Conservation (phyloP, 2,113 vertebrate species). For the Globicephala melas region DNA sequence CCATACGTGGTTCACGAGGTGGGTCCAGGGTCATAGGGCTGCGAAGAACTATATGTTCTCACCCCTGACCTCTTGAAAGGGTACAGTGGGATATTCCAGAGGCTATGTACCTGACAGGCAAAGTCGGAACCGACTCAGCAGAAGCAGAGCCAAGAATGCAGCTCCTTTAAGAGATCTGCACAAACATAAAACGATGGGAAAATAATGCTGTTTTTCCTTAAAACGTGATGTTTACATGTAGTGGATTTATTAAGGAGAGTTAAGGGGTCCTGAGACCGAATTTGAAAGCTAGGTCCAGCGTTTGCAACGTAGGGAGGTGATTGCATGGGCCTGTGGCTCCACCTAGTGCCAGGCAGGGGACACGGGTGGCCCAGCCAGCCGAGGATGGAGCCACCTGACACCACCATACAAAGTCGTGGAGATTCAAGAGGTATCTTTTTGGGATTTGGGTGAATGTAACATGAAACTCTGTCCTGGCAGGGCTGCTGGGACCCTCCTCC, state of each 20-base stretch:
- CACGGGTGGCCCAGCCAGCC: background rate
- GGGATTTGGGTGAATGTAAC: background rate
- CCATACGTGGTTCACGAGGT: rapidly evolving
- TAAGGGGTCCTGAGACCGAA: background rate
- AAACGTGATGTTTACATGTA: background rate
- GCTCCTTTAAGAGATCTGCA: background rate
- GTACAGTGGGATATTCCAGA: background rate
- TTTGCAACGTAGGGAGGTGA: rapidly evolving
- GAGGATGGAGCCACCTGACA: background rate
- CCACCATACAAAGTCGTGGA: rapidly evolving
- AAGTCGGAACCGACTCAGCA: rapidly evolving
- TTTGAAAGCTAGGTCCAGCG: rapidly evolving
- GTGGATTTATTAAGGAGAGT: background rate
- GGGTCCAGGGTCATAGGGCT: background rate
- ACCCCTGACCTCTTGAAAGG: background rate
- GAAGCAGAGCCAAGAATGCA: background rate
- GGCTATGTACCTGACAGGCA: rapidly evolving
- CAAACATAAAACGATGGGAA: background rate
- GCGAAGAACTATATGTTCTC: background rate
- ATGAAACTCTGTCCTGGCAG: background rate
- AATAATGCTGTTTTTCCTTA: background rate
- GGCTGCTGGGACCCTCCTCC: background rate
- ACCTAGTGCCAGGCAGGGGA: background rate
- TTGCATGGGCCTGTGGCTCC: background rate
- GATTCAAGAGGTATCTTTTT: background rate